Evolutionary conservation across 2,888 invertebrate genomes (phyloP).

Genomic region (Aleiodes leptofemur): DNA sequence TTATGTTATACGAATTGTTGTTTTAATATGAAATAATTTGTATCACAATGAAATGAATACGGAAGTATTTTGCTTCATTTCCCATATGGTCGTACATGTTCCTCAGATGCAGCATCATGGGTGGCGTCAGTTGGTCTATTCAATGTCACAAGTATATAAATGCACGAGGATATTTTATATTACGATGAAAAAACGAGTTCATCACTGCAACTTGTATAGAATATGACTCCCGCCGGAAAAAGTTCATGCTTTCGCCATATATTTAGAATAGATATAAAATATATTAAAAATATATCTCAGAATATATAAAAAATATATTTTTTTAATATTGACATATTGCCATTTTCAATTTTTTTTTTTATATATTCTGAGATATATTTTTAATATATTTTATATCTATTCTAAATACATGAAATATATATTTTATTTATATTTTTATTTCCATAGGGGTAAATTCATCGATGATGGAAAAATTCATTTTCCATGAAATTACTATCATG

Average conservation of each 20-base stretch:
- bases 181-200: conserved; percentile 9
- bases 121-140: conserved; percentile 38
- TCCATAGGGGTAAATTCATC: too few species aligned
- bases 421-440: too few species aligned
- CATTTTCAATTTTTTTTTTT: too few species aligned
- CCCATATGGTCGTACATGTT: conserved; percentile 36
- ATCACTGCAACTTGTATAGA: neutral
- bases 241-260: neutral
- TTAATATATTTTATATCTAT: too few species aligned
- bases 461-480: neutral
- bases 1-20: neutral
- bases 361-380: too few species aligned
- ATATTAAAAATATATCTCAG: too few species aligned
- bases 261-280: too few species aligned
- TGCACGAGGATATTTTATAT: conserved; percentile 5
- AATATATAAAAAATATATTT: too few species aligned
- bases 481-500: neutral
- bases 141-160: neutral
- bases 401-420: too few species aligned
- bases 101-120: conserved; percentile 18
- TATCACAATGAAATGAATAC: neutral
- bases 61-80: conserved; percentile 37
- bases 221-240: neutral
- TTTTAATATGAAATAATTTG: neutral
- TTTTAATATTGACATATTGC: too few species aligned